phyloP scores from a whole-genome alignment of 1,140 invertebrate species.

The Coenobita brevimanus region DNA sequence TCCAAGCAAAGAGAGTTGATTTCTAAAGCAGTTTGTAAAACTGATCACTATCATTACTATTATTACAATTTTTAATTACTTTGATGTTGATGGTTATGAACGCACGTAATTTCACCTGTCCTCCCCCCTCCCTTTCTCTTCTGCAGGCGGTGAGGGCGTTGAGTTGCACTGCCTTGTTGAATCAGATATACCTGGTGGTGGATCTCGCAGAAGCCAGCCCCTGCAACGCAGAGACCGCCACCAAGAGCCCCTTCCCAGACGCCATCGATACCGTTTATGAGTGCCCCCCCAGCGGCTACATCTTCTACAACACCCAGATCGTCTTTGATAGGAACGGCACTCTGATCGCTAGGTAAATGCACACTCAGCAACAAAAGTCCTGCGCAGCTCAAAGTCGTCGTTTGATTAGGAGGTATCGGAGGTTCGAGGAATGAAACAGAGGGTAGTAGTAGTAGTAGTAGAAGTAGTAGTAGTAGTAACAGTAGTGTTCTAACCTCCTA shows the following conservation, averaged over 20 bases:
- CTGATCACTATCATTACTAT: too few species aligned
- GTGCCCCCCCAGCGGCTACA: conserved; percentile 15
- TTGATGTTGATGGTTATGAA: too few species aligned
- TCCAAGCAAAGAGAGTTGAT: too few species aligned
- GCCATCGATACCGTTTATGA: neutral
- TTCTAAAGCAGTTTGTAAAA: too few species aligned
- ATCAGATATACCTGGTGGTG: conserved; percentile 34
- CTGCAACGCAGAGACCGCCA: conserved; percentile 12
- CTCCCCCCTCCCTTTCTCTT: neutral
- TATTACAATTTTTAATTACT: too few species aligned
- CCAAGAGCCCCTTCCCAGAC: conserved; percentile 9
- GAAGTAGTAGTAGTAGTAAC: too few species aligned
- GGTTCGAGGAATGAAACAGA: too few species aligned
- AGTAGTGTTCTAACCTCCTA: too few species aligned
- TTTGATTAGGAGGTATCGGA: too few species aligned
- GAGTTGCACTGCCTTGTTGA: conserved; percentile 41
- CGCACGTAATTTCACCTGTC: too few species aligned
- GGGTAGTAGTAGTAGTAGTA: too few species aligned
- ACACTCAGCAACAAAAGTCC: neutral
- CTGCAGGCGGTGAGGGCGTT: conserved; percentile 17
- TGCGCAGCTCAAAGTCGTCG: too few species aligned
- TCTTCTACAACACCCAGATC: conserved; percentile 50
- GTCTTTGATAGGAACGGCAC: conserved; percentile 43
- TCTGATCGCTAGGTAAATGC: conserved; percentile 38
- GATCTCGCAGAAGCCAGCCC: conserved; percentile 35